Evolutionary conservation across 2,113 vertebrate genomes (phyloP), one percentile per base, ranked within the genome.

Genomic region (Gymnocephalus cernua): DNA sequence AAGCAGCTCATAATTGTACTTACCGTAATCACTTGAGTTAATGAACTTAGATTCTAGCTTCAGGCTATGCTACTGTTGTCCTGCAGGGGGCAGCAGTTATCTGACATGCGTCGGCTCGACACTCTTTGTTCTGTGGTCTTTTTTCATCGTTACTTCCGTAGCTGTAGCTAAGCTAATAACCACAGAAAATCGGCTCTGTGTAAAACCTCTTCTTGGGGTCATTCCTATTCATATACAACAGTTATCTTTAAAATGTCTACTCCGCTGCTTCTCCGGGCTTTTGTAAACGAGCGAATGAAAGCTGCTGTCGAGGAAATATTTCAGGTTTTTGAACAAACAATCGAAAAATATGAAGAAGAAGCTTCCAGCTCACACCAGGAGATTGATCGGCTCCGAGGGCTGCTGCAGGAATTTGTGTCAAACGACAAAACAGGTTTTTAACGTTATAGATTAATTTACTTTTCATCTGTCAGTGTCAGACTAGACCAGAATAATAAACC

Each of bases 291-390:
- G 61, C 82, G 89, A 4, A 74, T 93, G 9, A 77, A 76, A 1
- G 85, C 89, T 2, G 91, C 90, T 1, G 88, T 77, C 0, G 88
- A 85, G 32, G 91, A 93, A 68, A 93, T 93, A 82, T 79, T 90
- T 61, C 80, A 88, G 29, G 78, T 88, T 27, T 90, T 91, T 71
- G 85, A 91, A 21, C 45, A 38, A 48, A 86, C 91, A 1, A 79
- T 93, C 7, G 73, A 7, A 4, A 90, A 87, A 85, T 93, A 93
- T 9, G 88, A 92, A 67, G 86, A 90, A n/a, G 89, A 91, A 62
- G 86, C 88, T 5, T 88, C 57, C 6, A 80, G 68, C 45, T 91
- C 73, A 0, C 74, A 87, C 6, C 88, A 82, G 78, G 92, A 93
- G 74, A 91, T 87, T 16, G 85, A 88, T 11, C 69, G 89, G 0